These are phyloP conservation scores for Eretmocerus hayati DNA, from an alignment of 2,888 invertebrate species.

Conservation along the genomic window DNA sequence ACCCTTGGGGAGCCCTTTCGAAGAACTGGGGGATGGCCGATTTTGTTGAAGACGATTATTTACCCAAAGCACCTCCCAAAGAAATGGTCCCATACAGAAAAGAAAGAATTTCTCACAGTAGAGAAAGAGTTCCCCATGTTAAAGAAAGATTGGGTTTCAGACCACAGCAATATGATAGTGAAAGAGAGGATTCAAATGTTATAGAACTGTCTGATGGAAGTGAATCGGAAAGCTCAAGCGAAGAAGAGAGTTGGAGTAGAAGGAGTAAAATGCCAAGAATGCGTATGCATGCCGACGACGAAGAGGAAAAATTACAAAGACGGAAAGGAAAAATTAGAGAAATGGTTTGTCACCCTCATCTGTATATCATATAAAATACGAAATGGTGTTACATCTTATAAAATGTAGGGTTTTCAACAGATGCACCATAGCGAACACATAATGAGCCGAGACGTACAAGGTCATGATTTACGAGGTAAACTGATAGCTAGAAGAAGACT, in stretches of 20 bases:
- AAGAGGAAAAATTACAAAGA: slow-evolving; percentile 58
- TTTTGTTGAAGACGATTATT: slow-evolving; percentile 50
- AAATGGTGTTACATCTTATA: no score
- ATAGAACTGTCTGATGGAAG: slow-evolving; percentile 25
- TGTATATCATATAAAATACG: no score
- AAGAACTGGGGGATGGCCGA: slow-evolving; percentile 64
- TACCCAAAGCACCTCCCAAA: slow-evolving; percentile 15
- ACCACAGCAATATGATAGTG: neutral
- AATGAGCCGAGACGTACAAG: neutral
- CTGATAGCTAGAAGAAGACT: slow-evolving; percentile 24
- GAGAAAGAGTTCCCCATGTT: no score
- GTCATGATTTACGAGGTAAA: slow-evolving; percentile 38
- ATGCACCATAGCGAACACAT: neutral
- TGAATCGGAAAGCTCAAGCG: slow-evolving; percentile 42
- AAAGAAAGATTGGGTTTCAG: slow-evolving; percentile 37
- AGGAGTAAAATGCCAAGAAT: slow-evolving; percentile 65
- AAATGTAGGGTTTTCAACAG: no score
- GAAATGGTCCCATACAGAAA: neutral
- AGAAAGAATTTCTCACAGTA: slow-evolving; percentile 22
- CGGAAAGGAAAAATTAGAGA: slow-evolving; percentile 25
- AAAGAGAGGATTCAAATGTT: slow-evolving; percentile 6
- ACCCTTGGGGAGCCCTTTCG: slow-evolving; percentile 69
- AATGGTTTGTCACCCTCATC: slow-evolving; percentile 7
- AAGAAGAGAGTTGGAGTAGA: slow-evolving; percentile 54
- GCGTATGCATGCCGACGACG: slow-evolving; percentile 86